Conservation (phyloP, 2,113 vertebrate genomes). For the Psilopogon haemacephalus region DNA sequence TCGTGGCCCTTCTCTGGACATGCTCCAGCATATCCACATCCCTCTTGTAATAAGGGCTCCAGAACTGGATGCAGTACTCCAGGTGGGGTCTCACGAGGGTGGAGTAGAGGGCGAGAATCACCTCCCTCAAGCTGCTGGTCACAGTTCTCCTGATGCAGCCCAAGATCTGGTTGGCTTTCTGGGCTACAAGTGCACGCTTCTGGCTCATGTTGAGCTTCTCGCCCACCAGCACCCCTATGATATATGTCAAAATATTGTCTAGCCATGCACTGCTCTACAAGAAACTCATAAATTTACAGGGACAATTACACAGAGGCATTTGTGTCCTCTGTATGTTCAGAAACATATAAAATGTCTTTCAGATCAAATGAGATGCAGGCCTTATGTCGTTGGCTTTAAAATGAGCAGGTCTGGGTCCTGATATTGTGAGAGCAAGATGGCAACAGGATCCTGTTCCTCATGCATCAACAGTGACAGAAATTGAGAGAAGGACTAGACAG, state of each 20-base stretch:
- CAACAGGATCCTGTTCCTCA: rapidly evolving
- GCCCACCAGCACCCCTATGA: no score
- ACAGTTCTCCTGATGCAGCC: no score
- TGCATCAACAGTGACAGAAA: background rate
- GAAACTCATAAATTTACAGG: background rate
- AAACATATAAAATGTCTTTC: background rate
- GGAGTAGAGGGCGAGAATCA: no score
- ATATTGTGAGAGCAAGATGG: background rate
- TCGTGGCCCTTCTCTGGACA: no score
- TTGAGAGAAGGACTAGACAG: background rate
- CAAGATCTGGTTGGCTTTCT: no score
- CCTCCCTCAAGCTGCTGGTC: no score
- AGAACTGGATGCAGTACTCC: no score
- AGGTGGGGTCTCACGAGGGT: no score
- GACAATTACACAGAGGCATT: background rate
- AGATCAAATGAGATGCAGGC: background rate
- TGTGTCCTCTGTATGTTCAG: background rate
- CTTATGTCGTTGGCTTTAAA: background rate
- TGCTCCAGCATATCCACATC: no score
- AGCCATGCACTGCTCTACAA: background rate
- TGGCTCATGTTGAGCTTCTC: no score
- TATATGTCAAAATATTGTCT: background rate
- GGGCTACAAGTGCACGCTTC: no score
- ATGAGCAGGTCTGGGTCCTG: background rate
- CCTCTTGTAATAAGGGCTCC: no score